phyloP scores from a whole-genome alignment of 2,888 invertebrate genomes.

The Acanthosepion lycidas region DNA sequence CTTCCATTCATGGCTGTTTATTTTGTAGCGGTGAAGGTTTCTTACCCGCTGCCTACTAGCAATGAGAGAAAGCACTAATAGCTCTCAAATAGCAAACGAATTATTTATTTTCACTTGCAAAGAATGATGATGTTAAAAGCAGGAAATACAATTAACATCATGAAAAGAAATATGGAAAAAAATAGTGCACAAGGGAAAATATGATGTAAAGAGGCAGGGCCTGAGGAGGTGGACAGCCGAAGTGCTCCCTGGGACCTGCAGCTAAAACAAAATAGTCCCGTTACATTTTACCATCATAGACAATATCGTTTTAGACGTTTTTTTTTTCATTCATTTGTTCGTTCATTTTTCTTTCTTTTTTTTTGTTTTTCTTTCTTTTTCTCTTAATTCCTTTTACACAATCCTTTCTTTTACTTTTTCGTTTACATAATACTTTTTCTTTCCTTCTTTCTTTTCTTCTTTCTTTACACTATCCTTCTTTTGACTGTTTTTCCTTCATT shows the following conservation, averaged over 20 bases:
- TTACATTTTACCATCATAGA: not conserved
- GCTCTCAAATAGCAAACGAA: not conserved
- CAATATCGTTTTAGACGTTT: not conserved
- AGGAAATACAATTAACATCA: constrained; percentile 33
- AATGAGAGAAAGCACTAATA: not conserved
- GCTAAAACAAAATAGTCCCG: constrained; percentile 9
- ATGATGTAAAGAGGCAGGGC: not conserved
- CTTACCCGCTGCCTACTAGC: not conserved
- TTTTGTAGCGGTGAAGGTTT: not conserved
- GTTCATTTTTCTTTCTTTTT: no score
- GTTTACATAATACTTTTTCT: no score
- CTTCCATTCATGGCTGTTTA: no score
- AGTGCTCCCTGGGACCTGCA: not conserved
- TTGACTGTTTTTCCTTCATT: no score
- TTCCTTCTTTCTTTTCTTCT: not conserved
- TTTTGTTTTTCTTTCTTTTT: not conserved
- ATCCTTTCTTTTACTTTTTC: not conserved
- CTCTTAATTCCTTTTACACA: no score
- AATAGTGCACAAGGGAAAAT: not conserved
- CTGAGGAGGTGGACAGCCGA: not conserved
- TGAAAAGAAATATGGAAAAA: constrained; percentile 18
- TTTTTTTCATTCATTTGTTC: no score
- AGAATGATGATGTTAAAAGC: constrained; percentile 33
- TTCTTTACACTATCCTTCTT: no score
- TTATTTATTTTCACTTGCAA: constrained; percentile 10